Evolutionary conservation across 2,888 invertebrate species (phyloP).

Genomic region (Melitaea athalia): DNA sequence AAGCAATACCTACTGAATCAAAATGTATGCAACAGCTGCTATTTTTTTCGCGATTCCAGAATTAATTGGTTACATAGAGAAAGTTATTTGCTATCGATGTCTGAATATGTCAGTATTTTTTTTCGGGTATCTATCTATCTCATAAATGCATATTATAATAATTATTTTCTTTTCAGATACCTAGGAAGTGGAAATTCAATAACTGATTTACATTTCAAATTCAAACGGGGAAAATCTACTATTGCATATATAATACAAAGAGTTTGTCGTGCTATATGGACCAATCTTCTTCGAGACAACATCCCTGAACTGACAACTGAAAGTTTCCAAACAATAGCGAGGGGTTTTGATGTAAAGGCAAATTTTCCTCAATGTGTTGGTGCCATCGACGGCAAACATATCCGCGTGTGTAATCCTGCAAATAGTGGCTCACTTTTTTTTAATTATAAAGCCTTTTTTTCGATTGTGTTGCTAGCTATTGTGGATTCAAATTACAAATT

Average conservation of each 20-base stretch:
- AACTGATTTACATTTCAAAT: conserved; percentile 40
- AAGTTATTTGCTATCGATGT: too few species aligned
- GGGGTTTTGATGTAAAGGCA: too few species aligned
- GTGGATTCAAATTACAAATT: conserved; percentile 38
- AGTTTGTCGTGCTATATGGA: conserved; percentile 40
- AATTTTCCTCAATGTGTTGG: too few species aligned
- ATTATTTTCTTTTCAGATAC: conserved; percentile 43
- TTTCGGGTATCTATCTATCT: too few species aligned
- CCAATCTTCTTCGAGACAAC: conserved; percentile 31
- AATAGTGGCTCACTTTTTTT: too few species aligned
- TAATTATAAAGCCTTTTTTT: conserved; percentile 25
- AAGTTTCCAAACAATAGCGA: conserved; percentile 8
- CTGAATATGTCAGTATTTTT: too few species aligned
- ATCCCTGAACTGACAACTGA: conserved; percentile 11
- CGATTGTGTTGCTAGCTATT: conserved; percentile 41
- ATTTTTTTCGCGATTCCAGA: too few species aligned
- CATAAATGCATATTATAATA: background rate
- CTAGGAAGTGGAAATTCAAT: conserved; percentile 43
- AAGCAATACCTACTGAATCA: too few species aligned
- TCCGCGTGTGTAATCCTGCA: too few species aligned
- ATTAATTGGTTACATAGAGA: too few species aligned
- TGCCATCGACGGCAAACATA: too few species aligned
- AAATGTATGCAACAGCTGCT: too few species aligned
- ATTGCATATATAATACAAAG: conserved; percentile 37
- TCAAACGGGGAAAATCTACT: conserved; percentile 30